phyloP scores from a whole-genome alignment of 2,797 vertebrate genomes.

The Pteropus rufus region DNA sequence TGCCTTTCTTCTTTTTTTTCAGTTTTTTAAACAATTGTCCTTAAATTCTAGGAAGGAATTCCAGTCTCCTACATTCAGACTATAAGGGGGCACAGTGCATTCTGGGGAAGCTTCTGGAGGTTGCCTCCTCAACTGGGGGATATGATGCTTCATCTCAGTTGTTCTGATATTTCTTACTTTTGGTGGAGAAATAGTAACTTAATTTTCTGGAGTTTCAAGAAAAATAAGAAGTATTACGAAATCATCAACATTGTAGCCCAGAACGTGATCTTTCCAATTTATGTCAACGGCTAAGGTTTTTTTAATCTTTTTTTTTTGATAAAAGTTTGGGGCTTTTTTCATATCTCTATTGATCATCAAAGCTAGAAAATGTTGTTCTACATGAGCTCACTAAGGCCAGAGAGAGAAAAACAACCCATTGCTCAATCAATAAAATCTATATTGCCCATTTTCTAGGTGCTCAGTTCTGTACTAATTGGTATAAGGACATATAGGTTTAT shows the following conservation, averaged over 20 bases:
- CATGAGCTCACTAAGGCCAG: neutral
- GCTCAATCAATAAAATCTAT: neutral
- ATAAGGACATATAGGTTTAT: neutral
- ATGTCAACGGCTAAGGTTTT: neutral
- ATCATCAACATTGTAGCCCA: neutral
- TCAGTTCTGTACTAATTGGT: neutral
- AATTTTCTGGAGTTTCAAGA: constrained; percentile 14
- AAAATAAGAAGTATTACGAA: constrained; percentile 12
- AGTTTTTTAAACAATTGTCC: neutral
- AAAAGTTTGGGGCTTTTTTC: neutral
- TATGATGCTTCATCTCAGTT: neutral
- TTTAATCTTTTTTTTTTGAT: neutral
- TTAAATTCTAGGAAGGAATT: neutral
- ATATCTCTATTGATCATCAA: neutral
- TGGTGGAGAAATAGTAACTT: neutral
- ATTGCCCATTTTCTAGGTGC: neutral
- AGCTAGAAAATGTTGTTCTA: neutral
- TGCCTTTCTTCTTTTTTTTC: neutral
- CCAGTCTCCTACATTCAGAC: neutral
- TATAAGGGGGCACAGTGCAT: neutral
- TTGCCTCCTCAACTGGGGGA: neutral
- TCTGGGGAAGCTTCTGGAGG: neutral
- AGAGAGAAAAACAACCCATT: neutral
- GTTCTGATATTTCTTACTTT: neutral
- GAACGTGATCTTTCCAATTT: neutral